Evolutionary conservation across 2,797 vertebrate genomes (phyloP).

Genomic region (Mastacembelus armatus): DNA sequence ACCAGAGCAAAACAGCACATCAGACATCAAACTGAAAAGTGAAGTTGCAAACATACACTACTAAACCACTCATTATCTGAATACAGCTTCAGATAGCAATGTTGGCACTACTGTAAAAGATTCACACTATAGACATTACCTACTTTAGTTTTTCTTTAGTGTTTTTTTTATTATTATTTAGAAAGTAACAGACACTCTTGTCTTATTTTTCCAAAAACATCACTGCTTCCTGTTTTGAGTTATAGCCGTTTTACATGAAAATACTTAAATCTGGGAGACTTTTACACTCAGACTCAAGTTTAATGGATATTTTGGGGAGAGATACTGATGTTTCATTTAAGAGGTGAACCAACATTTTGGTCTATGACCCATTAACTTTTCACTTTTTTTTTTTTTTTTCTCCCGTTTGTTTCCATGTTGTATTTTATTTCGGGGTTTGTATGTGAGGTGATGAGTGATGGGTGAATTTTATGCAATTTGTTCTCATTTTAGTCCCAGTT

Average conservation of each 20-base stretch:
- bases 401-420: slow-evolving; percentile 53
- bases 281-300: slow-evolving; percentile 48
- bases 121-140: slow-evolving; percentile 7
- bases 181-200: slow-evolving; percentile 12
- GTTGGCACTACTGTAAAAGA: slow-evolving; percentile 4
- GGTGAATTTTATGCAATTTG: slow-evolving; percentile 81
- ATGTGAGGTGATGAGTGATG: slow-evolving; percentile 67
- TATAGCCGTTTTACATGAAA: slow-evolving; percentile 4
- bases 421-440: slow-evolving; percentile 59
- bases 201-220: background rate
- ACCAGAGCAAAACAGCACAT: slow-evolving; percentile 10
- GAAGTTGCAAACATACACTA: slow-evolving; percentile 53
- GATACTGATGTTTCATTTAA: slow-evolving; percentile 33
- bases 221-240: slow-evolving; percentile 19
- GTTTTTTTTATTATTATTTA: no score
- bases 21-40: slow-evolving; percentile 17
- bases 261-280: slow-evolving; percentile 19
- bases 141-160: background rate
- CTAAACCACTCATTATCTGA: slow-evolving; percentile 47
- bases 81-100: slow-evolving; percentile 35
- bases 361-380: slow-evolving; percentile 47
- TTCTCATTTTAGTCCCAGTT: slow-evolving; percentile 78
- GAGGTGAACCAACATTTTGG: slow-evolving; percentile 69
- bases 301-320: slow-evolving; percentile 43
- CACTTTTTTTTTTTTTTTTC: slow-evolving; percentile 19